Evolutionary conservation across 1,140 invertebrate genomes (phyloP).

Genomic region (Pseudomyrmex flavicornis): DNA sequence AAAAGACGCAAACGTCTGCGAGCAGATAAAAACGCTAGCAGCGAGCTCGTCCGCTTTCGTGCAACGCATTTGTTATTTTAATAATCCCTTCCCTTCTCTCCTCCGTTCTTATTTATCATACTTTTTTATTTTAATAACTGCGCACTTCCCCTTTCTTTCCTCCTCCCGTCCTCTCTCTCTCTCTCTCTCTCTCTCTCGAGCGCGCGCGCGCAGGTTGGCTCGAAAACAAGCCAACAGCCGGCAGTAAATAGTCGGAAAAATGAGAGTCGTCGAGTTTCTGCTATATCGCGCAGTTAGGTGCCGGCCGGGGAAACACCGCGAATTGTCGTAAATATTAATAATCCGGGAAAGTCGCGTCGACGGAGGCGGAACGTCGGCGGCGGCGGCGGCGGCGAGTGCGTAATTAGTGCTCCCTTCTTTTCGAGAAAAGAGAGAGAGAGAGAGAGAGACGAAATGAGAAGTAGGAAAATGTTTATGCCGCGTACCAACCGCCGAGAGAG

Average conservation of each 20-base stretch:
- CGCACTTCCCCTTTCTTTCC: conserved; percentile 7
- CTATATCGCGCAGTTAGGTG: conserved; percentile 70
- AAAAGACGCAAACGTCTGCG: conserved; percentile 36
- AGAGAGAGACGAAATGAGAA: conserved; percentile 36
- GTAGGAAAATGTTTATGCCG: conserved; percentile 59
- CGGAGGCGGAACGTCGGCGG: conserved; percentile 50
- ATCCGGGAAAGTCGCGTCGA: conserved; percentile 57
- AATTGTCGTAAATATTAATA: conserved; percentile 75
- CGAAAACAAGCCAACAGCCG: conserved; percentile 63
- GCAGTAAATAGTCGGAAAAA: conserved; percentile 72
- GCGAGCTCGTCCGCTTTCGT: conserved; percentile 44
- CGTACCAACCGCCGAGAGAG: neutral
- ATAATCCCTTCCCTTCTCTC: conserved; percentile 50
- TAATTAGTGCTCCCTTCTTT: conserved; percentile 68
- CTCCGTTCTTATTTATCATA: conserved; percentile 67
- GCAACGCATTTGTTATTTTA: conserved; percentile 73
- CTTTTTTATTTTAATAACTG: conserved; percentile 62
- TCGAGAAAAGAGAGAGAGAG: too few species aligned
- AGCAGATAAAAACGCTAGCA: conserved; percentile 48
- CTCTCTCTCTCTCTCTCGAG: neutral
- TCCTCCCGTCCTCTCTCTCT: neutral
- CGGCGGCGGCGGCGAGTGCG: conserved; percentile 7
- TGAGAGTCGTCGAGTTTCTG: conserved; percentile 72
- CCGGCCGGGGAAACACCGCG: conserved; percentile 60
- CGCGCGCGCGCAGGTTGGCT: conserved; percentile 1